Evolutionary conservation across 1,140 invertebrate genomes (phyloP).

Genomic region (Diachasma alloeum): DNA sequence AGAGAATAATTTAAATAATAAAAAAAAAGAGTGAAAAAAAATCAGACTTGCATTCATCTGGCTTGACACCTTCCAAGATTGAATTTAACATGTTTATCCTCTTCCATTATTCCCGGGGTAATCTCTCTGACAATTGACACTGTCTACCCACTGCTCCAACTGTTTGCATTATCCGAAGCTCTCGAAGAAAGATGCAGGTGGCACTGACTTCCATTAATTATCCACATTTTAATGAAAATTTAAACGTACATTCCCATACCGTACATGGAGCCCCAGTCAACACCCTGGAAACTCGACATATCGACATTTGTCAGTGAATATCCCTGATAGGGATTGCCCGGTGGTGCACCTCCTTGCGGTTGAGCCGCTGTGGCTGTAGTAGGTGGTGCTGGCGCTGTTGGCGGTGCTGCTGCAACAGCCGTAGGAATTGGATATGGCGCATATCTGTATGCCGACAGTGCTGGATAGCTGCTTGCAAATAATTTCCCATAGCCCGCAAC

Average conservation of each 20-base stretch:
- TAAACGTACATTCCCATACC: slow-evolving; percentile 91
- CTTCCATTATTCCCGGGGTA: not conserved
- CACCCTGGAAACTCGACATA: slow-evolving; percentile 89
- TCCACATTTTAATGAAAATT: slow-evolving; percentile 4
- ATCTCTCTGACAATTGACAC: not conserved
- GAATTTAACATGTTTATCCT: not conserved
- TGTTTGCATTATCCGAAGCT: not conserved
- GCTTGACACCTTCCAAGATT: not conserved
- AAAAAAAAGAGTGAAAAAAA: slow-evolving; percentile 9
- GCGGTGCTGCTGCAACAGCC: slow-evolving; percentile 69
- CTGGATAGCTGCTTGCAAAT: slow-evolving; percentile 66
- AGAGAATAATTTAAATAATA: slow-evolving; percentile 11
- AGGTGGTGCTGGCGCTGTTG: slow-evolving; percentile 61
- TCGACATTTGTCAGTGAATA: slow-evolving; percentile 87
- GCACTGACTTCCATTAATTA: not conserved
- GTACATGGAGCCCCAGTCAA: slow-evolving; percentile 90
- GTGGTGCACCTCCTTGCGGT: slow-evolving; percentile 63
- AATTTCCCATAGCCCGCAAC: slow-evolving; percentile 76
- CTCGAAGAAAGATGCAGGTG: not conserved
- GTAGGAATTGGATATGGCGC: slow-evolving; percentile 74
- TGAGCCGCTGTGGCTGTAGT: slow-evolving; percentile 58
- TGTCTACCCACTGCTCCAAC: not conserved
- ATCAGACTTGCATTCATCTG: slow-evolving; percentile 24
- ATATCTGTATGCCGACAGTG: slow-evolving; percentile 76
- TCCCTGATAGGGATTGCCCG: slow-evolving; percentile 78